phyloP scores from a whole-genome alignment of 2,797 vertebrate species.

The Spinibarbus caldwelli region DNA sequence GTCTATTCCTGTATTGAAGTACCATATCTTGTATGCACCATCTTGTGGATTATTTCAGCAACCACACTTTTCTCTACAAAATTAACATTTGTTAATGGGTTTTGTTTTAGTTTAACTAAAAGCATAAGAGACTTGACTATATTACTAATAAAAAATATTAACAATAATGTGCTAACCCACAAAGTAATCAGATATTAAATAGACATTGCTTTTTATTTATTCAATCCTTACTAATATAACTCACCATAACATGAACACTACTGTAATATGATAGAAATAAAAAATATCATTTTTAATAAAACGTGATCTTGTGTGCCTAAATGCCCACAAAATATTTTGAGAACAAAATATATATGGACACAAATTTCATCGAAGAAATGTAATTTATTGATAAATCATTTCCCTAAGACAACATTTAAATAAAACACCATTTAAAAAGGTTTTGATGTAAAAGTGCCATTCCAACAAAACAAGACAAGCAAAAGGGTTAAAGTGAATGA shows the following conservation, averaged over 20 bases:
- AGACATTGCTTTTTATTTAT: not conserved
- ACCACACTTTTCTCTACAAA: not conserved
- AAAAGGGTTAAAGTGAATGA: not conserved
- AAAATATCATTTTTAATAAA: not conserved
- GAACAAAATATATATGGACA: not conserved
- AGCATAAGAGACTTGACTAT: not conserved
- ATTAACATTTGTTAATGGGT: not conserved
- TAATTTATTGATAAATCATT: conserved; percentile 12
- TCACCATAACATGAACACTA: not conserved
- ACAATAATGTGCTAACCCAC: not conserved
- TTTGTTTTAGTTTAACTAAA: not conserved
- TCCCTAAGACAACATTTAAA: not conserved
- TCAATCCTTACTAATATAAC: not conserved
- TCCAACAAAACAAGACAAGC: not conserved
- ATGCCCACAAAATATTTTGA: not conserved
- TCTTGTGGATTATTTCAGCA: conserved; percentile 2
- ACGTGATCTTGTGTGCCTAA: not conserved
- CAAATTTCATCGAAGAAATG: not conserved
- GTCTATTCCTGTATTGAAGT: not conserved
- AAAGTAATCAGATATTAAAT: not conserved
- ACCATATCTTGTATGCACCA: not conserved
- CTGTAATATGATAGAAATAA: not conserved
- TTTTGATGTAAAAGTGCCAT: not conserved
- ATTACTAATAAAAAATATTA: not conserved
- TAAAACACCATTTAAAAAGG: not conserved